These are phyloP conservation scores for Myotis findleyi DNA, from an alignment of 2,797 vertebrate genomes.

Conservation along the genomic window DNA sequence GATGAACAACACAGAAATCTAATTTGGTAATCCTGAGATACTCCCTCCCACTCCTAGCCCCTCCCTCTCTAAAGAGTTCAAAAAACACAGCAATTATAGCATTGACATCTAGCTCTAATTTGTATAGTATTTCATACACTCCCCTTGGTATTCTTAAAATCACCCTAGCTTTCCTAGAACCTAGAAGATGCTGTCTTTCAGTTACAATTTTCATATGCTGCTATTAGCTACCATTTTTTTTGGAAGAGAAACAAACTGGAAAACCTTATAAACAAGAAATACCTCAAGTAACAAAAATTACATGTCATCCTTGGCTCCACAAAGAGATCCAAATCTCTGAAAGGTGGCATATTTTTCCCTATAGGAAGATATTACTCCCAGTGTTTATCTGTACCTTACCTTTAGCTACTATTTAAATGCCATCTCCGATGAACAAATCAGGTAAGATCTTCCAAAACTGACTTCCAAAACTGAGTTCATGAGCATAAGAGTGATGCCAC, in stretches of 20 bases:
- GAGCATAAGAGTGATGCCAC: not conserved
- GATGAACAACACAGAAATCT: constrained; percentile 78
- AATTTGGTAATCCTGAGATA: constrained; percentile 80
- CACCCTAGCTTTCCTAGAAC: constrained; percentile 32
- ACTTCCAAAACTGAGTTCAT: not conserved
- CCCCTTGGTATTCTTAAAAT: constrained; percentile 43
- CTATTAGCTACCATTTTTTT: constrained; percentile 17
- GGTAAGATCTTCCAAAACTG: not conserved
- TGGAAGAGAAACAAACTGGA: not conserved
- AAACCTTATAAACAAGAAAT: constrained; percentile 13
- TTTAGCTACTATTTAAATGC: constrained; percentile 36
- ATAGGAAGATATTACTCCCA: not conserved
- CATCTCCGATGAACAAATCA: not conserved
- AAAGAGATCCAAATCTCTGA: not conserved
- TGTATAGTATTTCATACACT: constrained; percentile 47
- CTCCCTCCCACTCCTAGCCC: constrained; percentile 76
- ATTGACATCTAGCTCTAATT: constrained; percentile 69
- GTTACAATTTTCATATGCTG: not conserved
- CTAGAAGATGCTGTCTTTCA: constrained; percentile 16
- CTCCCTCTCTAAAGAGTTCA: constrained; percentile 81
- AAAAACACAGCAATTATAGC: constrained; percentile 55
- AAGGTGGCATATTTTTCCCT: constrained; percentile 4
- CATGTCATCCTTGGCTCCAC: not conserved
- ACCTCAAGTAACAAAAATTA: not conserved
- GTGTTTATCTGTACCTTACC: not conserved